Evolutionary conservation across 2,888 invertebrate genomes (phyloP), one percentile per base, ranked within the genome.

Genomic region (Drosophila peninsularis): DNA sequence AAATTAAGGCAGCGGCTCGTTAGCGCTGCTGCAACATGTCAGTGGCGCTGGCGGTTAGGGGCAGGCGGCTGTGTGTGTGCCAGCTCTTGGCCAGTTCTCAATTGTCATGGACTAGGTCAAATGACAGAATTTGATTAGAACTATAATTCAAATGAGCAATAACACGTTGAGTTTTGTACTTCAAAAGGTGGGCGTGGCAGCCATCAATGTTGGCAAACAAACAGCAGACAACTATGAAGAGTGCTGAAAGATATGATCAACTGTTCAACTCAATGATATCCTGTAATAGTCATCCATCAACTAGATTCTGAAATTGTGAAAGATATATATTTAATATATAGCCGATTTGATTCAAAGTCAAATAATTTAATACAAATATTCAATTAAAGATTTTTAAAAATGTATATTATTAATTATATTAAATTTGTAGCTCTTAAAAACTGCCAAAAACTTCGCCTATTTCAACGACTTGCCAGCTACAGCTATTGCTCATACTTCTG

Each of bases 61-160:
- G 19, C 17, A n/a, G 21, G 34, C n/a, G 21, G 24, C 3, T 5
- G 5, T 17, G 2, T 5, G 10, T 34, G 62, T 14, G 39, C 7
- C 21, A 27, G 30, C 10, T 6, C 14, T 14, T 32, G 27, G 9
- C 5, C 21, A 17, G 21, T 49, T 21, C 57, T 56, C 63, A 67
- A 80, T 86, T 80, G 80, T 77, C 72, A 75, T 60, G 58, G 65
- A 37, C 19, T 11, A 60, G n/a, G 39, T 37, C 27, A 21, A 27
- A 36, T 24, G 49, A 41, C 72, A 68, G 80, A 85, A 84, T 79
- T 79, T 79, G 10, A 82, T 73, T 79, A 84, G 30, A 17, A 76
- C n/a, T 62, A 54, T 50, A 60, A 72, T 45, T 3, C 10, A 44
- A 27, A 10, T 36, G 14, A 24, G 17, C 17, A 13, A 10, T 27